Percentiles rank a stretch among this genome's conserved stretches.
These are phyloP conservation scores for Madoqua kirkii DNA, from an alignment of 2,113 vertebrate species.

Conservation along the genomic window DNA sequence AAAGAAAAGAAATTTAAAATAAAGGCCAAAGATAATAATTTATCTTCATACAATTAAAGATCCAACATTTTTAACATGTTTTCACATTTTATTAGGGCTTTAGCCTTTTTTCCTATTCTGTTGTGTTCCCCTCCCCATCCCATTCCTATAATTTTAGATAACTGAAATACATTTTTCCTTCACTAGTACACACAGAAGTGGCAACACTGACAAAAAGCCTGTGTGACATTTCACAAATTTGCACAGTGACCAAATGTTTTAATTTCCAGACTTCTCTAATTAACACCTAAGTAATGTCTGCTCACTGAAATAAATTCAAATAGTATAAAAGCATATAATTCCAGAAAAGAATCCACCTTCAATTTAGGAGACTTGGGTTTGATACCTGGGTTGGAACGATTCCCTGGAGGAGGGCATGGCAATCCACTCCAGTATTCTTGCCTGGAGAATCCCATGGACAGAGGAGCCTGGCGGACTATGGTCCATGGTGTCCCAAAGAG, in stretches of 20 bases:
- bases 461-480: not conserved
- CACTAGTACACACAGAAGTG: not conserved
- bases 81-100: not conserved
- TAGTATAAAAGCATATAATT: slow-evolving; percentile 1
- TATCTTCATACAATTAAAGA: slow-evolving; percentile 18
- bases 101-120: not conserved
- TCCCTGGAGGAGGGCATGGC: not conserved
- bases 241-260: not conserved
- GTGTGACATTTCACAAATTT: not conserved
- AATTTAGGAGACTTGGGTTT: not conserved
- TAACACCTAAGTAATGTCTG: not conserved
- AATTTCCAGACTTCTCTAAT: slow-evolving; percentile 3
- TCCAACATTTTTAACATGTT: not conserved
- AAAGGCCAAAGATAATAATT: not conserved
- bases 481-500: not conserved
- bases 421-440: not conserved
- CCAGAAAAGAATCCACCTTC: not conserved
- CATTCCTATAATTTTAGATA: not conserved
- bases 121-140: not conserved
- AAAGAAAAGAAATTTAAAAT: not conserved
- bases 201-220: not conserved
- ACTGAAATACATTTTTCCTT: not conserved
- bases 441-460: not conserved
- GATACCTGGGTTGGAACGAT: not conserved
- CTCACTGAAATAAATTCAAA: not conserved